Conservation (phyloP, 2,113 vertebrate species). For the Hemibagrus wyckioides region DNA sequence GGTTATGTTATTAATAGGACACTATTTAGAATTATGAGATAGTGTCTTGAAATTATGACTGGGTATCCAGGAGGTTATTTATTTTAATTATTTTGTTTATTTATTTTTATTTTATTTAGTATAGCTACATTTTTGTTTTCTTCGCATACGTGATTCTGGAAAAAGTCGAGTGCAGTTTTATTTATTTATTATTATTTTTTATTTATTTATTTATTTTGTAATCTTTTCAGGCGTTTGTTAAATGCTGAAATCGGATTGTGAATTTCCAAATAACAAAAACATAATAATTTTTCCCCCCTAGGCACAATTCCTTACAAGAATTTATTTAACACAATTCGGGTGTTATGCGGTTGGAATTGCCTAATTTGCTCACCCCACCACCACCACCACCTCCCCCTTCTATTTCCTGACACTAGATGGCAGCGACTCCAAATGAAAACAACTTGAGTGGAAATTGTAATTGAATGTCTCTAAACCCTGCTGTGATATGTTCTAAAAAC, state of each 20-base stretch:
- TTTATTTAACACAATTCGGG: neutral
- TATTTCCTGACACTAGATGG: slow-evolving; percentile 16
- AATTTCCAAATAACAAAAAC: neutral
- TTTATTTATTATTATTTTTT: neutral
- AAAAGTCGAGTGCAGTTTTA: neutral
- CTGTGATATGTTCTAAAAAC: neutral
- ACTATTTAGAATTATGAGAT: neutral
- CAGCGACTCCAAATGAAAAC: slow-evolving; percentile 16
- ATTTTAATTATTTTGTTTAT: no score
- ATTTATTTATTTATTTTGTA: neutral
- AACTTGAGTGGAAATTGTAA: neutral
- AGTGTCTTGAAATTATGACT: neutral
- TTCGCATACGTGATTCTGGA: neutral
- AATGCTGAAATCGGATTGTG: neutral
- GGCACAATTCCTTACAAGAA: neutral
- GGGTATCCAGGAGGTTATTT: no score
- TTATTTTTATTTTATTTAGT: neutral
- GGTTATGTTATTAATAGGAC: neutral
- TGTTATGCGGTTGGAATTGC: neutral
- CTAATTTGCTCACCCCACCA: no score
- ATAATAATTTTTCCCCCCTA: neutral
- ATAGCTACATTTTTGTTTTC: no score
- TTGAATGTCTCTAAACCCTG: neutral
- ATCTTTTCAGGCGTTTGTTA: neutral
- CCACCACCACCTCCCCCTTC: neutral